These are phyloP conservation scores for Eulemur rufifrons DNA, from an alignment of 2,113 vertebrate genomes.

Conservation along the genomic window DNA sequence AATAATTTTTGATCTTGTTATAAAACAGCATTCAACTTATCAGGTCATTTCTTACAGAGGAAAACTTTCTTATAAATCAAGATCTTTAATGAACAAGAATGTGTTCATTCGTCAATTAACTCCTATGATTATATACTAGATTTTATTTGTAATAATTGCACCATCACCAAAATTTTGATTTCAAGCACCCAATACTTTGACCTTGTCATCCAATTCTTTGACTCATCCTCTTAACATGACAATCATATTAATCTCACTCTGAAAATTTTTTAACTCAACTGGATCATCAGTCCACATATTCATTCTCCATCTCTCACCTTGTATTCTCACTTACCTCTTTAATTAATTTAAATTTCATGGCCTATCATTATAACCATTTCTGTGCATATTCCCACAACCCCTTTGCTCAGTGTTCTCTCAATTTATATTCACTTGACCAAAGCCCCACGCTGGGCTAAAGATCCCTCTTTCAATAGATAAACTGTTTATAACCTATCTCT, in stretches of 20 bases:
- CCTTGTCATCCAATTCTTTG: neutral
- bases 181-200: neutral
- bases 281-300: neutral
- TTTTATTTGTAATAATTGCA: neutral
- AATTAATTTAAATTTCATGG: neutral
- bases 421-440: neutral
- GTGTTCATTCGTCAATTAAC: neutral
- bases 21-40: neutral
- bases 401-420: neutral
- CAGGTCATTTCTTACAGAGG: neutral
- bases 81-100: neutral
- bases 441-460: neutral
- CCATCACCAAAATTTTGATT: neutral
- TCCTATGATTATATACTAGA: neutral
- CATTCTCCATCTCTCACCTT: neutral
- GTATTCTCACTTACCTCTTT: neutral
- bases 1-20: neutral
- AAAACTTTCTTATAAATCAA: neutral
- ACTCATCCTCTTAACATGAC: neutral
- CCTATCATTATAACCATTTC: neutral
- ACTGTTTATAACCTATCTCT: neutral
- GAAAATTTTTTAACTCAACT: neutral
- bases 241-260: neutral
- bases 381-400: neutral
- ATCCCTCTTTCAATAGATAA: neutral